These are phyloP conservation scores for Creontiades dilutus DNA, from an alignment of 2,888 invertebrate species.

Conservation along the genomic window DNA sequence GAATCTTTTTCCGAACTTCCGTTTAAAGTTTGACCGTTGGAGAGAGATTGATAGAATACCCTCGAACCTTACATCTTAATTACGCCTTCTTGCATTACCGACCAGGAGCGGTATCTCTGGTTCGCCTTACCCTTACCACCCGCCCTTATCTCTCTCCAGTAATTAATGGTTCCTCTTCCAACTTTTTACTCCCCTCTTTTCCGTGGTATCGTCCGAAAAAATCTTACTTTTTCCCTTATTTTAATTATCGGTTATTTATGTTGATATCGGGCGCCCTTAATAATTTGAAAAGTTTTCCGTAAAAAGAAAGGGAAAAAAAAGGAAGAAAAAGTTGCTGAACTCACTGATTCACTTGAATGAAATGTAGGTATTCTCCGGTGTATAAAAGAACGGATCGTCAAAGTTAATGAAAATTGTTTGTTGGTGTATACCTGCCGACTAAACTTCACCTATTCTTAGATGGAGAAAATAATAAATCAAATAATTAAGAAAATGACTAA, in stretches of 20 bases:
- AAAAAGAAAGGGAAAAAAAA: background rate
- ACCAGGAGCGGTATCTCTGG: conserved; percentile 3
- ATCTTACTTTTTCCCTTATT: conserved; percentile 5
- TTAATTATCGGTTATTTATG: conserved; percentile 60
- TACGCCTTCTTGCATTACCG: conserved; percentile 15
- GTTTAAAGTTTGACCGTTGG: background rate
- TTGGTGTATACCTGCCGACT: too few species aligned
- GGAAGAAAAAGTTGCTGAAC: background rate
- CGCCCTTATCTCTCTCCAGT: conserved; percentile 41
- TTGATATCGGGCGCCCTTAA: conserved; percentile 38
- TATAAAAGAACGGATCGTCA: too few species aligned
- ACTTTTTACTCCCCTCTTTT: conserved; percentile 35
- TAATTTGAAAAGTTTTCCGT: conserved; percentile 37
- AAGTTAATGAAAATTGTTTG: too few species aligned
- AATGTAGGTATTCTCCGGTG: too few species aligned
- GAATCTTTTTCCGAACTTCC: conserved; percentile 1
- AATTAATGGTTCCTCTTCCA: conserved; percentile 61
- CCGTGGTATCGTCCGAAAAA: conserved; percentile 23
- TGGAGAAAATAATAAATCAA: too few species aligned
- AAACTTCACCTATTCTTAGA: too few species aligned
- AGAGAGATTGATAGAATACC: background rate
- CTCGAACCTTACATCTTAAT: conserved; percentile 14
- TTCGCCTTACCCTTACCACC: background rate
- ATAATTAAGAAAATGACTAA: too few species aligned
- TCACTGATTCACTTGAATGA: too few species aligned